Evolutionary conservation across 2,113 vertebrate species (phyloP).

Genomic region (Silurus asotus): DNA sequence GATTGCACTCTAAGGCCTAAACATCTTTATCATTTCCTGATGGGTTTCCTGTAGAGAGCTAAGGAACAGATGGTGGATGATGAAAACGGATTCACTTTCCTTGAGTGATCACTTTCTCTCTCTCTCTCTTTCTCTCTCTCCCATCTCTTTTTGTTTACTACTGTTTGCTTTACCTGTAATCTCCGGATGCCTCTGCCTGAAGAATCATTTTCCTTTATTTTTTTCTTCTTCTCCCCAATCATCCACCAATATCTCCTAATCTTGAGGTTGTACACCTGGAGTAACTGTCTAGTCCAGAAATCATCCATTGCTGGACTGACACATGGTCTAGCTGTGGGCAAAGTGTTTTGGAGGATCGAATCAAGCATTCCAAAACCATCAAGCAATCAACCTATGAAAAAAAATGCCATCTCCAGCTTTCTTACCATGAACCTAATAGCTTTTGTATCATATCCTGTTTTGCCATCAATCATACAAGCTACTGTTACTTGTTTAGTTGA

Average conservation of each 20-base stretch:
- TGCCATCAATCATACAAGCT: not conserved
- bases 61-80: constrained; percentile 65
- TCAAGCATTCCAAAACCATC: not conserved
- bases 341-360: not conserved
- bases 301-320: not conserved
- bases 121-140: not conserved
- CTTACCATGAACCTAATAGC: not conserved
- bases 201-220: constrained; percentile 26
- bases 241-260: not conserved
- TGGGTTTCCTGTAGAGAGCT: constrained; percentile 54
- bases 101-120: constrained; percentile 37
- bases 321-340: not conserved
- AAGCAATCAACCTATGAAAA: not conserved
- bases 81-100: constrained; percentile 47
- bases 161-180: constrained; percentile 31
- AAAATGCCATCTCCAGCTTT: not conserved
- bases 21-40: constrained; percentile 63
- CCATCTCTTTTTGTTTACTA: not conserved
- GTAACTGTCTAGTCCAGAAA: not conserved
- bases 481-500: not conserved
- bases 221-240: not conserved
- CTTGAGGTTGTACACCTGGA: not conserved
- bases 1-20: constrained; percentile 53
- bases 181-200: constrained; percentile 32
- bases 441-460: not conserved